Evolutionary conservation across 2,113 vertebrate species (phyloP).

Genomic region (Rhipidura dahli): DNA sequence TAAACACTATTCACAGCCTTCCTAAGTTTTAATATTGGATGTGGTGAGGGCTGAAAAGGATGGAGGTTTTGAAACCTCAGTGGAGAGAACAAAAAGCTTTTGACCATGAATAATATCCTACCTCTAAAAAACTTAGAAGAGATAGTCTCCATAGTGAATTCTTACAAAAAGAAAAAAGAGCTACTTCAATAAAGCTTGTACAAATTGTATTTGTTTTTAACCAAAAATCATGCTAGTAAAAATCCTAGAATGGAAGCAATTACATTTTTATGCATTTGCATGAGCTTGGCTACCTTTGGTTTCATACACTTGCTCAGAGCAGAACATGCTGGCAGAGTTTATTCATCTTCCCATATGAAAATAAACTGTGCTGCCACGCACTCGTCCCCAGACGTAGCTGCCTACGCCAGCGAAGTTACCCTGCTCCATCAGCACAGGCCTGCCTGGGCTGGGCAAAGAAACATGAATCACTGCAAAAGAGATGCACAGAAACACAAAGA

Average conservation of each 20-base stretch:
- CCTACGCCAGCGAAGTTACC: background rate
- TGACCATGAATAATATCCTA: background rate
- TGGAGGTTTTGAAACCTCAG: background rate
- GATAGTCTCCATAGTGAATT: background rate
- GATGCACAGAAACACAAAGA: background rate
- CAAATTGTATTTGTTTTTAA: background rate
- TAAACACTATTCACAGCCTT: background rate
- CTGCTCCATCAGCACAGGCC: background rate
- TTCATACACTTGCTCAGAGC: background rate
- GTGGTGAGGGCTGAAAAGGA: background rate
- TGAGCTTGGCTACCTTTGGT: constrained; percentile 29
- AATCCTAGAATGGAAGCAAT: background rate
- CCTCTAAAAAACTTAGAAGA: background rate
- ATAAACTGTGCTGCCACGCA: background rate
- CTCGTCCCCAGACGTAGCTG: background rate
- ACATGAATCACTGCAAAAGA: background rate
- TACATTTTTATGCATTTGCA: background rate
- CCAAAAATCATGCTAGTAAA: background rate
- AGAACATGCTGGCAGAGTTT: constrained; percentile 11
- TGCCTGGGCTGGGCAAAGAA: background rate
- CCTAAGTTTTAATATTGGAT: background rate
- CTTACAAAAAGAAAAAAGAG: background rate
- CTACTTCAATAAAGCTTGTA: background rate
- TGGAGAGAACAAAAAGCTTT: background rate
- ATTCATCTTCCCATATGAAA: constrained; percentile 8